phyloP scores from a whole-genome alignment of 2,113 vertebrate species.

The Australoheros scitulus region DNA sequence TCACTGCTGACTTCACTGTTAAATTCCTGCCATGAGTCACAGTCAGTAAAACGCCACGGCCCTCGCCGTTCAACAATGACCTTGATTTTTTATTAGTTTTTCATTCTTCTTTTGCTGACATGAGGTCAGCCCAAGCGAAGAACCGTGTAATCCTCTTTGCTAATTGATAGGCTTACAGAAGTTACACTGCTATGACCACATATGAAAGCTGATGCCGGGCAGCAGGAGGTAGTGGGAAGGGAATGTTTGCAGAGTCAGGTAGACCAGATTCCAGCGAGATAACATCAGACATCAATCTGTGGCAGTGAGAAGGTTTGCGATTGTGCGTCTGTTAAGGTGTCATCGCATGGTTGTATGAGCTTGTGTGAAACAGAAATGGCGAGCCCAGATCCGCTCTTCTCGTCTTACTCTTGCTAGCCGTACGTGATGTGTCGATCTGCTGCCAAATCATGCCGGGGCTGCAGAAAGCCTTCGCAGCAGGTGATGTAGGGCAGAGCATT shows the following conservation, averaged over 20 bases:
- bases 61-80: slow-evolving; percentile 32
- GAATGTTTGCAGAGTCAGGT: slow-evolving; percentile 69
- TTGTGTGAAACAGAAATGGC: slow-evolving; percentile 31
- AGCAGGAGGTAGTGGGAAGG: slow-evolving; percentile 33
- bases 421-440: slow-evolving; percentile 16
- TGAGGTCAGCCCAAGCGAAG: slow-evolving; percentile 51
- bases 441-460: slow-evolving; percentile 21
- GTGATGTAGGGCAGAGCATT: slow-evolving; percentile 1
- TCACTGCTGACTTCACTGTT: slow-evolving; percentile 56
- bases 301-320: slow-evolving; percentile 36
- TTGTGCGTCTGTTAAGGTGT: slow-evolving; percentile 45
- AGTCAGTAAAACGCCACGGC: slow-evolving; percentile 15
- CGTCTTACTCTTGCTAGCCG: slow-evolving; percentile 40
- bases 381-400: slow-evolving; percentile 33
- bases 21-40: slow-evolving; percentile 64
- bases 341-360: slow-evolving; percentile 27
- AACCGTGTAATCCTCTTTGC: slow-evolving; percentile 66
- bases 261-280: slow-evolving; percentile 72
- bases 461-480: slow-evolving; percentile 20
- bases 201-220: slow-evolving; percentile 81
- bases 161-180: slow-evolving; percentile 79
- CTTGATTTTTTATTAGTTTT: slow-evolving; percentile 44
- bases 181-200: slow-evolving; percentile 66
- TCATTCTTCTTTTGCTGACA: slow-evolving; percentile 18
- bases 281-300: slow-evolving; percentile 78